Evolutionary conservation across 64 coral and sea anemone genomes (phyloP).

Genomic region (Dendrophyllia cribrosa): DNA sequence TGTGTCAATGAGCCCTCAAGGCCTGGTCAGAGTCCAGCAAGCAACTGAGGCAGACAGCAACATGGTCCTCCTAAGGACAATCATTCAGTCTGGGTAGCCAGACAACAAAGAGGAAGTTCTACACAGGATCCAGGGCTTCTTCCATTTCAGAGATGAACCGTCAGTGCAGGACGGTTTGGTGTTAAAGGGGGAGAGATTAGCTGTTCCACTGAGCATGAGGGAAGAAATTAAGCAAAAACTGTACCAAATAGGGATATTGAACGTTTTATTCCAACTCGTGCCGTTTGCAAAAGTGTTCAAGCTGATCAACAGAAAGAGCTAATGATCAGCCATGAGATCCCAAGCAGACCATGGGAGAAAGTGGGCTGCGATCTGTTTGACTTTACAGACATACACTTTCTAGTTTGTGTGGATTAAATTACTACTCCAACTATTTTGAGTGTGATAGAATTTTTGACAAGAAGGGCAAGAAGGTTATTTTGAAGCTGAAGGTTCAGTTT

Average conservation of each 20-base stretch:
- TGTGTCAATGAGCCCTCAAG: too few relatives aligned
- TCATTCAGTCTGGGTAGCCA: constrained; percentile 40
- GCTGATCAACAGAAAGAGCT: constrained; percentile 72
- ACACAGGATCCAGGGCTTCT: neutral
- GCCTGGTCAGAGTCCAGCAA: too few relatives aligned
- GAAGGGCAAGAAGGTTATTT: constrained; percentile 31
- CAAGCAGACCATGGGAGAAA: constrained; percentile 41
- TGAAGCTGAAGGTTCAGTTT: constrained; percentile 38
- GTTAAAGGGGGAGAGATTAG: constrained; percentile 5
- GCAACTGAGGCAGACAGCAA: too few relatives aligned
- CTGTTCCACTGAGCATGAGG: too few relatives aligned
- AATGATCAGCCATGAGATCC: constrained; percentile 28
- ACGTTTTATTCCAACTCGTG: neutral
- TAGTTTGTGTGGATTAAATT: constrained; percentile 39
- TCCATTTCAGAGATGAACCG: too few relatives aligned
- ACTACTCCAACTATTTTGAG: constrained; percentile 32
- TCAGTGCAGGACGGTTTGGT: constrained; percentile 32
- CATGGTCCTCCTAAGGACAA: too few relatives aligned
- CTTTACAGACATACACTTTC: constrained; percentile 23
- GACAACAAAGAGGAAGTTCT: constrained; percentile 30
- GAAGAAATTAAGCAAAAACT: too few relatives aligned
- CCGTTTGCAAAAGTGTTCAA: too few relatives aligned
- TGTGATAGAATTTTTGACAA: constrained; percentile 28
- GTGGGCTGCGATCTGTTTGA: constrained; percentile 35
- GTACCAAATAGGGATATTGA: constrained; percentile 31